Percentiles rank a stretch among this genome's conserved stretches.
phyloP scores from a whole-genome alignment of 1,140 invertebrate genomes.

The Trissolcus basalis region DNA sequence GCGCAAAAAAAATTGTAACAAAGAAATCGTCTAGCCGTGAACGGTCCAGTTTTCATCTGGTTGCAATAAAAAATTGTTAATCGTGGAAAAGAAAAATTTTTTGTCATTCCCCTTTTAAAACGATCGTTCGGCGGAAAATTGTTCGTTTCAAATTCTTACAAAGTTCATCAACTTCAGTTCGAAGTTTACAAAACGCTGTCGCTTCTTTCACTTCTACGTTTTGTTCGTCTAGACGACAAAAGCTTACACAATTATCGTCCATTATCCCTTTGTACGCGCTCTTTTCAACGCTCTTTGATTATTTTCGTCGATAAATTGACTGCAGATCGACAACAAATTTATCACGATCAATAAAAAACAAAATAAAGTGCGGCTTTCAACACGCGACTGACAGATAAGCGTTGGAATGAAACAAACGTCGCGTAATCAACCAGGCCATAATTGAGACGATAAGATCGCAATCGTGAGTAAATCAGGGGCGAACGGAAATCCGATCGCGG shows the following conservation, averaged over 20 bases:
- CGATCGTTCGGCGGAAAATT: not conserved
- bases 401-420: constrained; percentile 23
- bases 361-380: not conserved
- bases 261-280: constrained; percentile 25
- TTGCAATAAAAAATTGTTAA: too few species aligned
- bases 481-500: constrained; percentile 14
- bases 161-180: constrained; percentile 19
- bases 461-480: constrained; percentile 24
- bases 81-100: constrained; percentile 13
- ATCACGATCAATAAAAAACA: not conserved
- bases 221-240: constrained; percentile 6
- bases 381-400: not conserved
- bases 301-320: constrained; percentile 8
- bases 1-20: constrained; percentile 42
- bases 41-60: too few species aligned
- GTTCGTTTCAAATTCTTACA: not conserved
- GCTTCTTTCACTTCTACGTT: constrained; percentile 6
- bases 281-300: constrained; percentile 17
- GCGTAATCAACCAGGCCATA: constrained; percentile 18
- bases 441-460: constrained; percentile 33
- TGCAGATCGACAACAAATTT: too few species aligned
- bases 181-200: constrained; percentile 2
- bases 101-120: not conserved
- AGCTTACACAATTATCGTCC: constrained; percentile 30
- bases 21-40: not conserved